phyloP scores from a whole-genome alignment of 2,113 vertebrate genomes.

The Dasypus novemcinctus region DNA sequence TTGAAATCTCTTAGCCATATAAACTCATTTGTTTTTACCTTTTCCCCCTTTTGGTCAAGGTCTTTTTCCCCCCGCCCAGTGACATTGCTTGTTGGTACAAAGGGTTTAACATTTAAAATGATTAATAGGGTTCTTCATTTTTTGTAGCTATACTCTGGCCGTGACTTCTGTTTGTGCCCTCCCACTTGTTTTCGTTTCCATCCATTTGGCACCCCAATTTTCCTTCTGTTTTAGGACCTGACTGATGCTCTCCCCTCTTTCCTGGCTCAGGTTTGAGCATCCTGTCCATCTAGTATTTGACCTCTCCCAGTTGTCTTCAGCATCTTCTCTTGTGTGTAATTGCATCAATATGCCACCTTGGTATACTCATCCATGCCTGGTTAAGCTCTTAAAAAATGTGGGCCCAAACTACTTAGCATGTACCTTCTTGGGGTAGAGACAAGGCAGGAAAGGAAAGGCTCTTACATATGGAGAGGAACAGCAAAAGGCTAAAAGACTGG shows the following conservation, averaged over 20 bases:
- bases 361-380: fast-evolving
- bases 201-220: neutral
- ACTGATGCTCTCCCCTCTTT: too few relatives aligned
- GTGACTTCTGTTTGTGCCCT: too few relatives aligned
- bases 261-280: neutral
- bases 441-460: neutral
- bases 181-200: fast-evolving
- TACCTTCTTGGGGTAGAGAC: neutral
- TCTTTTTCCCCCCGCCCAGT: too few relatives aligned
- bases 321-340: neutral
- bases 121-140: too few relatives aligned
- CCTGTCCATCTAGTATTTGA: too few relatives aligned
- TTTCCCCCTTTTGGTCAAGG: too few relatives aligned
- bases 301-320: fast-evolving
- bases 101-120: too few relatives aligned
- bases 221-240: neutral
- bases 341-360: neutral
- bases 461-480: neutral
- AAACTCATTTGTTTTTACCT: too few relatives aligned
- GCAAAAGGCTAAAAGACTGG: neutral
- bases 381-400: neutral
- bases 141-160: too few relatives aligned
- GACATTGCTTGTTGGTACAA: too few relatives aligned
- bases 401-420: neutral
- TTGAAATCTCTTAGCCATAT: too few relatives aligned